Base-by-base conservation (phyloP, 2,113 vertebrate genomes). In the Osmerus eperlanus region DNA sequence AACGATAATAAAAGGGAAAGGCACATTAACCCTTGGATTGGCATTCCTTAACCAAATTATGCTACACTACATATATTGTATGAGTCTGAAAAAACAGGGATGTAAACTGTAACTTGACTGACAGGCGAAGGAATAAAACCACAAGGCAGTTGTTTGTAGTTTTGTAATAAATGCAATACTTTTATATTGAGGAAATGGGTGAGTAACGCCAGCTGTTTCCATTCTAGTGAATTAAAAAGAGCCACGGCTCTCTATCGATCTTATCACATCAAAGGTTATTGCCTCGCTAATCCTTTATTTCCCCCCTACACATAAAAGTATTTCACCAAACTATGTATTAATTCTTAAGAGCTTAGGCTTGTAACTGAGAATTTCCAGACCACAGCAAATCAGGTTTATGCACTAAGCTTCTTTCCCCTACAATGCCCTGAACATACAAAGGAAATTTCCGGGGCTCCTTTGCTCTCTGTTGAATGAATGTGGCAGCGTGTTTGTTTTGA, bases 361-460 rank as follows among this genome's bases (percentile, higher is more conserved):
- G 67, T 74, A 84, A 84, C 15, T 81, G 76, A 88, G 77, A 82
- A 76, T 82, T 79, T 86, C 83, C 85, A 89, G 81, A 83, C 65
- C 41, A n/a, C 36, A 4, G 54, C 65, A 80, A 81, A 84, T 80
- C 80, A 79, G 71, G 75, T 83, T 88, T 86, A 76, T 80, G 70
- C 68, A n/a, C 54, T 52, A 60, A 71, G 63, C 78, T 83, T 84
- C 79, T 84, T 81, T 82, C 41, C 41, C 41, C 41, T 74, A 83
- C 75, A 63, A 32, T 64, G 67, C 19, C 62, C 74, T 87, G 71
- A 65, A 23, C 65, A 70, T 21, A 86, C 78, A 85, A 83, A 87
- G 86, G 81, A 88, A 88, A 88, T 90, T 84, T 91, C 82, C 85
- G 85, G 83, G 52, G 54, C 77, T 75, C 78, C 80, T 61, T 77